These are phyloP conservation scores for Smittia aterrima DNA, from an alignment of 2,888 invertebrate genomes.

Conservation along the genomic window DNA sequence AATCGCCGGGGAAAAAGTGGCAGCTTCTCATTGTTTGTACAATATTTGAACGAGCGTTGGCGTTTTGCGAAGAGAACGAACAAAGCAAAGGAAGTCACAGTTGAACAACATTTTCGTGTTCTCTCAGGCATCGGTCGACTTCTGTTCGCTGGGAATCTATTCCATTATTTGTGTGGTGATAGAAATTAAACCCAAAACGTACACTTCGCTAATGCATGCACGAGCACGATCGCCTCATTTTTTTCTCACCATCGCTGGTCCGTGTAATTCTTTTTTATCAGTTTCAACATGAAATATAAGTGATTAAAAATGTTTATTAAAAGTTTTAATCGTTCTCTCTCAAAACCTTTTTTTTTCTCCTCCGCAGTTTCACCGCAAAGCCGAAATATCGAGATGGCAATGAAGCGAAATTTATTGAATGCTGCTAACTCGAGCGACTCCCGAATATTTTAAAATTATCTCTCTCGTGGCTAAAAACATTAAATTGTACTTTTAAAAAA, in stretches of 20 bases:
- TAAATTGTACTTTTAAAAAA: not conserved
- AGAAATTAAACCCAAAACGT: constrained; percentile 28
- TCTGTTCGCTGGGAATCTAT: constrained; percentile 35
- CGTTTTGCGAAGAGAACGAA: too few species aligned
- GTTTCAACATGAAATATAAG: constrained; percentile 39
- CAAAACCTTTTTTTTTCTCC: constrained; percentile 4
- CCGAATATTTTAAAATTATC: constrained; percentile 26
- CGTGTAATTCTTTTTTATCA: constrained; percentile 35
- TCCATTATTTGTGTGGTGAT: constrained; percentile 41
- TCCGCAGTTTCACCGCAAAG: not conserved
- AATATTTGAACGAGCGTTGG: constrained; percentile 10
- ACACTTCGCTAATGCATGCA: constrained; percentile 37
- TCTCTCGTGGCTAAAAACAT: not conserved
- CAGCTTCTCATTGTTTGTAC: constrained; percentile 28
- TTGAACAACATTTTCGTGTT: not conserved
- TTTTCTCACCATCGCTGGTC: constrained; percentile 7
- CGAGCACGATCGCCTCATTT: constrained; percentile 40
- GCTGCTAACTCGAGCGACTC: not conserved
- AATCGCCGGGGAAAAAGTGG: not conserved
- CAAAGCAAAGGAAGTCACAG: not conserved
- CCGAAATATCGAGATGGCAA: constrained; percentile 28
- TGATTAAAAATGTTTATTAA: constrained; percentile 42
- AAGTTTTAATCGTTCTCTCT: constrained; percentile 33
- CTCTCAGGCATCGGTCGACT: not conserved
- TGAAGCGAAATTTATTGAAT: constrained; percentile 38